A percentile compares a stretch with the other conserved stretches of the same genome.
These are phyloP conservation scores for Perodicticus potto DNA, from an alignment of 2,797 vertebrate genomes.

Conservation along the genomic window DNA sequence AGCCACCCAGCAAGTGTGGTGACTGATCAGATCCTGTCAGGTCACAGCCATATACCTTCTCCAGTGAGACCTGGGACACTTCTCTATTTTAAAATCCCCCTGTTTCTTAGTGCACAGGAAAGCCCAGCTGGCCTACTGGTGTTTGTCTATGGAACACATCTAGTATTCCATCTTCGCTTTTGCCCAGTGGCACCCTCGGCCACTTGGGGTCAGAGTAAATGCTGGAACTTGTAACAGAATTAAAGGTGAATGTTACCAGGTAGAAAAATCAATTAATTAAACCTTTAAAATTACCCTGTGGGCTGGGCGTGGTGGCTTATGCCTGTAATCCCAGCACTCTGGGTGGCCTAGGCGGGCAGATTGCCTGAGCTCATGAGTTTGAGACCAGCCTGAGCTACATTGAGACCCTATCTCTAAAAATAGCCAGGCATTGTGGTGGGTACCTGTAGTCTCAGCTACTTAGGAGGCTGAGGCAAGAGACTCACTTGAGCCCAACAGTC, in stretches of 20 bases:
- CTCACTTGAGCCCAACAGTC: no score
- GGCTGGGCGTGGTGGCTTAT: no score
- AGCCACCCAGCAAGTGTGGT: not conserved
- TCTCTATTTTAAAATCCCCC: not conserved
- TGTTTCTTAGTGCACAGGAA: not conserved
- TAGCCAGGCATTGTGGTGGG: no score
- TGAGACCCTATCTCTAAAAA: no score
- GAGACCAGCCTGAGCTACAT: no score
- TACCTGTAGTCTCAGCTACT: no score
- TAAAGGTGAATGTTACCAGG: conserved; percentile 2
- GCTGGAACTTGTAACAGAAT: not conserved
- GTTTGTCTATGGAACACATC: not conserved
- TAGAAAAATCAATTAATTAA: not conserved
- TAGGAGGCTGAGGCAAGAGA: no score
- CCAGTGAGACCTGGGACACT: not conserved
- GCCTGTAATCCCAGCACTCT: no score
- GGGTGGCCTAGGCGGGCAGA: no score
- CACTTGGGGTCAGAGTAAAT: not conserved
- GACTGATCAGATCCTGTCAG: no score
- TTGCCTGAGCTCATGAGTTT: no score
- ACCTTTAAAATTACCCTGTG: not conserved
- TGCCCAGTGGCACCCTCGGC: not conserved
- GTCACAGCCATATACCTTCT: not conserved
- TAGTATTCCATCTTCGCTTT: not conserved
- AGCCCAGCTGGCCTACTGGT: not conserved